Base-by-base conservation (phyloP, 2,888 invertebrate genomes). In the Macrosiphum euphorbiae region DNA sequence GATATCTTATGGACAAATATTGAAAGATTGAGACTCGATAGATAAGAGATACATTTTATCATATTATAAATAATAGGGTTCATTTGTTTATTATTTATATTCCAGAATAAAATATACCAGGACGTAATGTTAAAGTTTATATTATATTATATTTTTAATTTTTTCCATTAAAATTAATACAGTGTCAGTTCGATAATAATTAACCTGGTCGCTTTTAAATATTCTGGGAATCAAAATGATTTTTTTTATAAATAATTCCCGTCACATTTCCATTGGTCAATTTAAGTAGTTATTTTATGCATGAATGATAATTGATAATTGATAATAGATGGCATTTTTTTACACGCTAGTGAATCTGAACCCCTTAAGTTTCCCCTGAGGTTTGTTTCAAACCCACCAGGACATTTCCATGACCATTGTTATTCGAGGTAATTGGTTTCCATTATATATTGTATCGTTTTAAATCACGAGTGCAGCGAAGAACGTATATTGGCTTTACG, bases 241-340 rank as follows among this genome's bases (percentile, higher is more conserved):
- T n/a, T 67, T 67, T 44, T 13, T n/a, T 67, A 88, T 58, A 11
- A 58, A 58, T 58, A 35, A 88, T 41, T 58, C 5, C 24, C 5
- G 58, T 89, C n/a, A 11, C 44, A 44, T 89, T 61, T 61, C 13
- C 5, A 26, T 52, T 7, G 61, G 47, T 61, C 4, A 61, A 89
- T 89, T 61, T 47, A 89, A 61, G 44, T 89, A 47, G 20, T n/a
- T 47, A 20, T 61, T 89, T 61, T 58, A 61, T 44, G 61, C 20
- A 61, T 28, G 89, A 28, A 44, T 61, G n/a, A 88, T 86, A 1
- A 26, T 58, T 61, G n/a, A 88, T 86, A 1, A 26, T 58, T 58
- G 26, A 52, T 89, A 89, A 89, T 89, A 28, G 58, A 89, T 89
- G 16, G n/a, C 20, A 16, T 44, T 89, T 89, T 24, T 58, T 58